Percentiles rank a stretch among this genome's conserved stretches.
Evolutionary conservation across 30 jellyfish, hydroid and myxozoan genomes (phyloP).

Genomic region (Sanderia malayensis): DNA sequence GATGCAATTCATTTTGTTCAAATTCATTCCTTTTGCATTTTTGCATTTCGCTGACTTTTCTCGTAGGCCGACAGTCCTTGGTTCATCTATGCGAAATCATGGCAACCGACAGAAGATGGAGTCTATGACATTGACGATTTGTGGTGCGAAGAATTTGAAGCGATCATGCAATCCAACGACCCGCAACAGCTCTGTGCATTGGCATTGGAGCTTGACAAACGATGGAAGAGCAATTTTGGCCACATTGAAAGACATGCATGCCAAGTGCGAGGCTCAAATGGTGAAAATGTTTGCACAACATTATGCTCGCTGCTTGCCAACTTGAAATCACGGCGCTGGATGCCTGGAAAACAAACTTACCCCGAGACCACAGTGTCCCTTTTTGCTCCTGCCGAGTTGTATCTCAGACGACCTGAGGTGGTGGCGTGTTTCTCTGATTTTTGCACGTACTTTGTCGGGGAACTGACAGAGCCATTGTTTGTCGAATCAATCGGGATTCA

Average conservation of each 20-base stretch:
- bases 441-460: constrained; percentile 22
- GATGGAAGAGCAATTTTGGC: constrained; percentile 42
- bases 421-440: constrained; percentile 22
- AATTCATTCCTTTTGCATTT: no score
- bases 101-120: constrained; percentile 60
- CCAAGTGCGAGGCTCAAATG: constrained; percentile 45
- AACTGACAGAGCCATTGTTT: constrained; percentile 10
- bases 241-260: constrained; percentile 28
- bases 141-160: constrained; percentile 59
- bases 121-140: constrained; percentile 56
- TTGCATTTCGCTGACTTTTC: background rate
- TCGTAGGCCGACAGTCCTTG: constrained; percentile 31
- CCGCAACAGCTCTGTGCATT: constrained; percentile 23
- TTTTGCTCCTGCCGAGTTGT: constrained; percentile 48
- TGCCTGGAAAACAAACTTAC: constrained; percentile 14
- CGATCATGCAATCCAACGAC: constrained; percentile 38
- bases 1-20: background rate
- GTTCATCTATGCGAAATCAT: constrained; percentile 15
- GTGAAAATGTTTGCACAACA: constrained; percentile 27
- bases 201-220: constrained; percentile 38
- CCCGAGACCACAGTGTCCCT: background rate
- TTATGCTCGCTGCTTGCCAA: constrained; percentile 32
- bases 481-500: constrained; percentile 49
- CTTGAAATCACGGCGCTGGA: constrained; percentile 29
- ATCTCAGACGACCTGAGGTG: constrained; percentile 2